Evolutionary conservation across 2,113 vertebrate species (phyloP), one percentile per base, ranked within the genome.

Genomic region (Passer domesticus): DNA sequence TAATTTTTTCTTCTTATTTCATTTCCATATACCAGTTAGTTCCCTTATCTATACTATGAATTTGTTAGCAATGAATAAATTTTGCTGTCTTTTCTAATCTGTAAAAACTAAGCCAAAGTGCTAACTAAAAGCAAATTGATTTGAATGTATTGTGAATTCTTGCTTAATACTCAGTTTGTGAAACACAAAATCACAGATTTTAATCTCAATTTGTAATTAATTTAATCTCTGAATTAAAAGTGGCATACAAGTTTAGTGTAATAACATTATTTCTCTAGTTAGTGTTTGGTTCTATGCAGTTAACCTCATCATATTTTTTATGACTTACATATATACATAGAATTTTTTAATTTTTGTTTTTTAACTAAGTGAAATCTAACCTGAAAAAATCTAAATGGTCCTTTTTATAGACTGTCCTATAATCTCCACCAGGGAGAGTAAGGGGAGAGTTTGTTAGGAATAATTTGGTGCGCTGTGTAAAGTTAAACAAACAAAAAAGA

Each of bases 291-390:
- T 63, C 15, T 53, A 27, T n/a, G 20, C 4, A 27, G 23, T 58
- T 74, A 74, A 69, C 1, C 11, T 85, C 15, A 33, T 56, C 9
- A 41, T 1, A 23, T 49, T 41, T 60, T 63, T 44, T 27, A 47
- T 49, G n/a, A 69, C 0, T 6, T 59, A 49, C 1, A 0, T 59
- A 27, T 21, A 11, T 44, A 47, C 16, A 13, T 16, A 44, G 12
- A 75, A 25, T 28, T 80, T 75, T 70, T 64, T 10, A 56, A 14
- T n/a, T 11, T 83, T 87, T 6, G 31, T 22, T 17, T 44, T 80
- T 49, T 78, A 81, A 41, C 16, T 67, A 23, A 46, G 9, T 68
- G 21, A 82, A 52, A 10, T 58, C 6, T 47, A 63, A 59, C 10
- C 9, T 31, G 47, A 78, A 82, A 77, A 78, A 24, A 3, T 3